phyloP scores from a whole-genome alignment of 2,888 invertebrate species.

The Ichneumoninae sp. region DNA sequence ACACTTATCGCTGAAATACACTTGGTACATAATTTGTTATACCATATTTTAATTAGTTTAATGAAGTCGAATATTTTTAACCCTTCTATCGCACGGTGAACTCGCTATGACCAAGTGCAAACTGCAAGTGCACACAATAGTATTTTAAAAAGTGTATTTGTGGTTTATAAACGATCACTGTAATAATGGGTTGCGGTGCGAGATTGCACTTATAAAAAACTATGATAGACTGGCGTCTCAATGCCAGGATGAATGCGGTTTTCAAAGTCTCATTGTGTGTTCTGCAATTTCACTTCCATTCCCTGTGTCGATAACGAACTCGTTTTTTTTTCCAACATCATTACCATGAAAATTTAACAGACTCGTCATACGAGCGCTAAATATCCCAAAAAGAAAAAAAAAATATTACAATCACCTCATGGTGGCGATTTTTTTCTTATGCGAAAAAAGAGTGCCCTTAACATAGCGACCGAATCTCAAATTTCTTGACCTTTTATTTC shows the following conservation, averaged over 20 bases:
- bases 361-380: too few species aligned
- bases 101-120: background rate
- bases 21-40: background rate
- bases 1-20: background rate
- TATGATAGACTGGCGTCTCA: conserved; percentile 19
- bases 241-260: conserved; percentile 7
- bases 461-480: background rate
- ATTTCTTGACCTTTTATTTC: background rate
- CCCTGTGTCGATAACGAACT: background rate
- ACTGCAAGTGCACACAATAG: background rate
- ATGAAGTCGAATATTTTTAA: background rate
- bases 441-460: too few species aligned
- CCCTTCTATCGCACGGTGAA: background rate
- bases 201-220: conserved; percentile 22
- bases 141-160: too few species aligned
- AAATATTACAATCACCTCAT: too few species aligned
- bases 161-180: conserved; percentile 33
- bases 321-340: background rate
- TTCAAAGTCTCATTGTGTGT: conserved; percentile 33
- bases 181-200: conserved; percentile 38
- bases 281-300: conserved; percentile 6
- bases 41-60: background rate
- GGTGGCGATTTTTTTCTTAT: too few species aligned
- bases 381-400: too few species aligned
- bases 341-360: background rate